Conservation (phyloP, 2,113 vertebrate species). For the Ellobius talpinus region DNA sequence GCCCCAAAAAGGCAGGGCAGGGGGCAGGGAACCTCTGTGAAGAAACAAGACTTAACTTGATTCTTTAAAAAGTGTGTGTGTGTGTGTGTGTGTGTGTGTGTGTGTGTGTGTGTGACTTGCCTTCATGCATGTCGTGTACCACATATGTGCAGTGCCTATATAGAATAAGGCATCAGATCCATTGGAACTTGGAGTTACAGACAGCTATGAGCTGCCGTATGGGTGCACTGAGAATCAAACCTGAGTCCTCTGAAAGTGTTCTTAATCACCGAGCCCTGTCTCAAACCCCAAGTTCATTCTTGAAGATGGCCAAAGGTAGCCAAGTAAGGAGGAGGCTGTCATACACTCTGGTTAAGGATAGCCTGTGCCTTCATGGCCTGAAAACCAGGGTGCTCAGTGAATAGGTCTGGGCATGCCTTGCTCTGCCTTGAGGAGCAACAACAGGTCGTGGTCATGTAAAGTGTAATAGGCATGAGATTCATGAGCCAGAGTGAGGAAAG, state of each 20-base stretch:
- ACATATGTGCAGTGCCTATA: background rate
- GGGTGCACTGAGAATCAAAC: background rate
- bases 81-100: background rate
- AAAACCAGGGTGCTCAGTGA: too few species aligned
- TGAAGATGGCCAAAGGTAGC: background rate
- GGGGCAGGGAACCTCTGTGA: background rate
- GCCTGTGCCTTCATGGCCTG: fast-evolving
- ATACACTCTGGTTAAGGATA: background rate
- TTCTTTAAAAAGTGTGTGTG: background rate
- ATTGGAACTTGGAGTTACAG: background rate
- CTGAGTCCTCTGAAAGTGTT: background rate
- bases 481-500: background rate
- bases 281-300: background rate
- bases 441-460: background rate
- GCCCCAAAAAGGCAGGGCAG: background rate
- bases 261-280: background rate
- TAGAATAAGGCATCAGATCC: background rate
- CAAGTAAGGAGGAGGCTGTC: background rate
- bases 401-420: background rate
- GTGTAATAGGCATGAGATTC: background rate
- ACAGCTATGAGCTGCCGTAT: background rate
- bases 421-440: background rate
- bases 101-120: background rate
- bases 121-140: background rate
- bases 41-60: background rate